Evolutionary conservation across 1,140 invertebrate genomes (phyloP), one percentile per base, ranked within the genome.

Genomic region (Drosophila kepulauana): DNA sequence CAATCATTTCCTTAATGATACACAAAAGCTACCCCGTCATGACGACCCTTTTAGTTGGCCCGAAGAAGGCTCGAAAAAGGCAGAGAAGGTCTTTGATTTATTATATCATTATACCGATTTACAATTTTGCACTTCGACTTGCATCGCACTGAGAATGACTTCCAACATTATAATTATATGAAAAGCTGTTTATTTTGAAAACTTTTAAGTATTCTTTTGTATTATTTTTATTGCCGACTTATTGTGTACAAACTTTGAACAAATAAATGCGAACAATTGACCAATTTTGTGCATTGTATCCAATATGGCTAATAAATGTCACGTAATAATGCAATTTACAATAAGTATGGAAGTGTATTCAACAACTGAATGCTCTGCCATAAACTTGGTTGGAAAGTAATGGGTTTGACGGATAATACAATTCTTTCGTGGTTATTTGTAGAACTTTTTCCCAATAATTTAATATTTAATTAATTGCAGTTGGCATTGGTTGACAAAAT

Each of bases 1-100:
- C 63, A 88, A 82, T 87, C 80, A 87, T 68, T 80, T 84, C 76
- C 73, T 78, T 78, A 80, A 80, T 80, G 66, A 43, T 56, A 65
- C 67, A 73, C 58, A 48, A 71, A 67, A 68, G 63, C 70, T 72
- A 78, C 80, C 52, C 41, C 64, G 72, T 80, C 76, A 80, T 75
- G 66, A 66, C 73, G 84, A 78, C 86, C 80, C 77, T 87, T 87
- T 80, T 66, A 74, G 62, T 68, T 71, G 66, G 48, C 63, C 72
- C 56, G 35, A 43, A 43, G 20, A 13, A 43, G n/a, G 11, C 11
- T 13, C 41, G n/a, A 8, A 43, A 43, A 43, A 43, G 41, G 41
- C 41, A 13, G 41, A 43, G 20, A 25, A 25, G 41, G 41, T 48
- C 67, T 52, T 88, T 87, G 82, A 87, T 87, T 87, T 88, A 87